Percentiles rank a stretch among this genome's conserved stretches.
Evolutionary conservation across 2,797 vertebrate species (phyloP).

Genomic region (Anniella stebbinsi): DNA sequence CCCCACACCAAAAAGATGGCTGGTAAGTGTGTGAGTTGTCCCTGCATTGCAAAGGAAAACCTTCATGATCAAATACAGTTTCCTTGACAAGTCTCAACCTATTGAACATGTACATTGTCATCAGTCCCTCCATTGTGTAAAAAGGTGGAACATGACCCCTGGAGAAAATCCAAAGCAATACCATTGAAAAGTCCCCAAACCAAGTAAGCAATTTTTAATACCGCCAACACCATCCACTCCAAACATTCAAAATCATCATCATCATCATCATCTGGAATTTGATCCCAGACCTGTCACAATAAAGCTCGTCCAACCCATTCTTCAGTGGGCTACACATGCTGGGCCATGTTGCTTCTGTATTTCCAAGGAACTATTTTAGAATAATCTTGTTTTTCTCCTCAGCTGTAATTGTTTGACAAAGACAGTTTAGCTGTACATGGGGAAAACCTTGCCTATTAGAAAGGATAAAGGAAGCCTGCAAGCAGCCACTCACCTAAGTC

Average conservation of each 20-base stretch:
- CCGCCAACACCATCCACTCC: no score
- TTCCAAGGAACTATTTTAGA: background rate
- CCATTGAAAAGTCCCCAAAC: background rate
- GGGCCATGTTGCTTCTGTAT: background rate
- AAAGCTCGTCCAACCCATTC: background rate
- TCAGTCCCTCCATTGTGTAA: background rate
- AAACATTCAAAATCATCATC: background rate
- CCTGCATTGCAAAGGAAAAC: slow-evolving; percentile 29
- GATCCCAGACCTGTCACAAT: background rate
- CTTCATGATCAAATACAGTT: slow-evolving; percentile 31
- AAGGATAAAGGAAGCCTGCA: background rate
- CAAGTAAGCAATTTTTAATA: background rate
- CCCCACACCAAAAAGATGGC: background rate
- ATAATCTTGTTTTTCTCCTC: background rate
- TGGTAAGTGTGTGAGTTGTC: background rate
- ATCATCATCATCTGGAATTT: background rate
- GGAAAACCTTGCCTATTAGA: background rate
- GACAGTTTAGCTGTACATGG: background rate
- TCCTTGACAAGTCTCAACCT: slow-evolving; percentile 51
- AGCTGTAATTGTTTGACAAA: background rate
- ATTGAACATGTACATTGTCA: background rate
- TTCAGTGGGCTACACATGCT: background rate
- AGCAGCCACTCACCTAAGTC: background rate
- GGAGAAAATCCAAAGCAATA: background rate
- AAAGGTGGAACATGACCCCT: slow-evolving; percentile 35